Conservation (phyloP, 2,888 invertebrate genomes). For the Eretmocerus hayati region DNA sequence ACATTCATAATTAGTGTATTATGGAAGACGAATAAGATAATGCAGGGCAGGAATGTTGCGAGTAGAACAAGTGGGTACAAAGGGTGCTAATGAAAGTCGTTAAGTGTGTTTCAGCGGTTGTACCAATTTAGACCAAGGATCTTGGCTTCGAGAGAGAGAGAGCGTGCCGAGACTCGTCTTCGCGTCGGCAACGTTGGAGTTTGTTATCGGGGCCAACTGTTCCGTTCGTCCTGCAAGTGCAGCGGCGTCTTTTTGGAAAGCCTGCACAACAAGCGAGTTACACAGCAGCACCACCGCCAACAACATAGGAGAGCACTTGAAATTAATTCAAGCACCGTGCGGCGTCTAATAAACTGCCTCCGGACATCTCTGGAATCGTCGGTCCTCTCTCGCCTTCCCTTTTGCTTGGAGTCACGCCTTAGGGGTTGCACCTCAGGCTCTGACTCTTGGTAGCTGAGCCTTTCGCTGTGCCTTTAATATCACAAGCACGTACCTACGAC, state of each 20-base stretch:
- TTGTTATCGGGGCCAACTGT: conserved; percentile 6
- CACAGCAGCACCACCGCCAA: not conserved
- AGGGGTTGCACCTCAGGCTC: too few species aligned
- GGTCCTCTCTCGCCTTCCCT: conserved; percentile 5
- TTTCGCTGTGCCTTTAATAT: conserved; percentile 35
- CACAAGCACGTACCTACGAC: conserved; percentile 36
- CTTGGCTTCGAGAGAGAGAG: not conserved
- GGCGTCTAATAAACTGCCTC: conserved; percentile 27
- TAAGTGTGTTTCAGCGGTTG: not conserved
- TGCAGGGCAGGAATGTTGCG: not conserved
- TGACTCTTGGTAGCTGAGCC: too few species aligned
- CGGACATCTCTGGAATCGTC: conserved; percentile 13
- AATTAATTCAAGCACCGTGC: conserved; percentile 22
- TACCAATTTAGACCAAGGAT: not conserved
- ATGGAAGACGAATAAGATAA: too few species aligned
- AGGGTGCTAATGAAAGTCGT: conserved; percentile 9
- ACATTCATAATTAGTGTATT: too few species aligned
- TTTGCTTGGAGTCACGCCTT: not conserved
- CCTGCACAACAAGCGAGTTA: conserved; percentile 12
- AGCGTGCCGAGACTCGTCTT: not conserved
- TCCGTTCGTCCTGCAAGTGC: not conserved
- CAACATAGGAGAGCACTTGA: conserved; percentile 5
- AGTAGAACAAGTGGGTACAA: not conserved
- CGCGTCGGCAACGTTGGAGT: not conserved
- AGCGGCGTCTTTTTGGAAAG: conserved; percentile 5